Base-by-base conservation (phyloP, 2,113 vertebrate genomes). In the Lepus timidus region DNA sequence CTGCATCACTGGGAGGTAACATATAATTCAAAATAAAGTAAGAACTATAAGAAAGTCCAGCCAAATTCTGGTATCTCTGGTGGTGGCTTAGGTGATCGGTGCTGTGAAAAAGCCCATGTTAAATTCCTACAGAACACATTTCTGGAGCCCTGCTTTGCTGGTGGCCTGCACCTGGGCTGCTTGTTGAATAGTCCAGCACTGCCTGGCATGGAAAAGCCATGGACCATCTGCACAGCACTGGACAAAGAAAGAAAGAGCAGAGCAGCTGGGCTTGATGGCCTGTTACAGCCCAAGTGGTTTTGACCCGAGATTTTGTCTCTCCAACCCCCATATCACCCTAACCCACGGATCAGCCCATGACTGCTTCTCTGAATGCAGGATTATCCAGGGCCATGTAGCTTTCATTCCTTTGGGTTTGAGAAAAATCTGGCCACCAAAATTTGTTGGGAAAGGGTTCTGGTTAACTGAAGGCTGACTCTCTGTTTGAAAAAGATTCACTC, bases 41-140 rank as follows among this genome's bases (percentile, higher is more conserved):
- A 68, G 22, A 68, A 80, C 10, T 68, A 6, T 36, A 52, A 39
- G 68, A 62, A 44, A 22, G 22, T 20, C 52, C 49, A 76, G 49
- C 17, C 22, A 52, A 55, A 49, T 20, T 44, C 55, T 36, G 49
- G 8, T 29, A 64, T 64, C 70, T 61, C 71, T 58, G 51, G 0
- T 36, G 3, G 51, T 65, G 5, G 33, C 14, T 22, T n/a, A 39
- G 25, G 74, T 52, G 33, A 49, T 23, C 23, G 49, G 75, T 27
- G 1, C n/a, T 81, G 58, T 76, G 80, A 85, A 76, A 55, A 4
- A 64, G 1, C 3, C 39, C 31, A 31, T 19, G 31, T 84, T 74
- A 90, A 88, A 85, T 70, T 58, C n/a, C 84, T 70, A 61, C 23
- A 39, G 25, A 33, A 92, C 31, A 12, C 85, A n/a, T 22, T 93